Conservation (phyloP, 2,113 vertebrate species). For the Chroicocephalus ridibundus region DNA sequence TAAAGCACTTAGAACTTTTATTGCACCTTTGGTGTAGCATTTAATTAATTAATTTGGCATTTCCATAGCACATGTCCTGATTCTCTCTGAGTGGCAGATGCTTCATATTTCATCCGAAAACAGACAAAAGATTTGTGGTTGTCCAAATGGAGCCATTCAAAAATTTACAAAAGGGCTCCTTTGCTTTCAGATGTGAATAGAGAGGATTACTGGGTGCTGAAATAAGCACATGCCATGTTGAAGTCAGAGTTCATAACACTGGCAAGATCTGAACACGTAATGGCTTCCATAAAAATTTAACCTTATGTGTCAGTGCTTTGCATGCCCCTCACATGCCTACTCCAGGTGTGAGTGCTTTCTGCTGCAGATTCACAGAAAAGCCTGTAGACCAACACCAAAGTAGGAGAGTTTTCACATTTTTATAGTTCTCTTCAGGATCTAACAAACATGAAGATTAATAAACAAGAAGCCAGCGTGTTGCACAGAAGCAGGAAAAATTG, state of each 20-base stretch:
- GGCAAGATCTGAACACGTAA: neutral
- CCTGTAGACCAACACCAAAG: neutral
- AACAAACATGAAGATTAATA: neutral
- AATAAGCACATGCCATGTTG: neutral
- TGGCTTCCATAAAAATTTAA: neutral
- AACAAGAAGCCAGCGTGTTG: neutral
- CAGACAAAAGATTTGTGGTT: neutral
- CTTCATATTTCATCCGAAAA: conserved; percentile 6
- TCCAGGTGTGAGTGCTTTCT: rapidly evolving
- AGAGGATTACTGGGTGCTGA: neutral
- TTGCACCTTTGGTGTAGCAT: neutral
- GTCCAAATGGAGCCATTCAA: neutral
- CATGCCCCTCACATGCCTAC: neutral
- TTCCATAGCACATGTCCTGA: conserved; percentile 7
- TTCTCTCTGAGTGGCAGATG: neutral
- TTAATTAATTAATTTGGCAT: conserved; percentile 55
- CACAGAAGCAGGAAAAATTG: neutral
- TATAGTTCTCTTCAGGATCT: neutral
- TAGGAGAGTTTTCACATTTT: neutral
- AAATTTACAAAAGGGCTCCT: neutral
- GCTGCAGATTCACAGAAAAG: neutral
- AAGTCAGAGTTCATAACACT: neutral
- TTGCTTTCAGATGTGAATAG: neutral
- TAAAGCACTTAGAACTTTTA: conserved; percentile 31
- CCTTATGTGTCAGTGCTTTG: neutral